Percentiles rank a stretch among this genome's conserved stretches.
phyloP scores from a whole-genome alignment of 2,888 invertebrate genomes.

The Aproaerema taeniolella region DNA sequence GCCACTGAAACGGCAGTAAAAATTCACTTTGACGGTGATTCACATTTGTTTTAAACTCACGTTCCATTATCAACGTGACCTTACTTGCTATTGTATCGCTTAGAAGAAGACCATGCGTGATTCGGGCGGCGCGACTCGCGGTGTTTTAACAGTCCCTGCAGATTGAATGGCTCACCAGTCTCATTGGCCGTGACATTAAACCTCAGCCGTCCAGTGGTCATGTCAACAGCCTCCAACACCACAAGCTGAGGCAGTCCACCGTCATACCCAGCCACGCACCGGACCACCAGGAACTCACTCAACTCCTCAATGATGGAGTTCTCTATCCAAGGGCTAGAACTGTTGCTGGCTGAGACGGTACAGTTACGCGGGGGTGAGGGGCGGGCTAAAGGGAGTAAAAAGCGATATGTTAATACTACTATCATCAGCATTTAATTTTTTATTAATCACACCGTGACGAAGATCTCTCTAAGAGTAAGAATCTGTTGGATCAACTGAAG shows the following conservation, averaged over 20 bases:
- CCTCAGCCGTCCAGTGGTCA: conserved; percentile 80
- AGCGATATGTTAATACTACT: too few species aligned
- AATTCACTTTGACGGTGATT: too few species aligned
- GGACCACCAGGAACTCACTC: conserved; percentile 80
- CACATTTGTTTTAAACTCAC: too few species aligned
- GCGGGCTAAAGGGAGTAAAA: conserved; percentile 80
- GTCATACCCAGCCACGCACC: conserved; percentile 92
- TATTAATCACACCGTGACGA: too few species aligned
- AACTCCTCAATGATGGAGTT: conserved; percentile 50
- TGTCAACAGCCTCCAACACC: conserved; percentile 88
- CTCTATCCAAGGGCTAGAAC: conserved; percentile 72
- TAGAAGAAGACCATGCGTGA: too few species aligned
- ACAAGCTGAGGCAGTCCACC: conserved; percentile 92
- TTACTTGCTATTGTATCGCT: too few species aligned
- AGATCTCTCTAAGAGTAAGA: too few species aligned
- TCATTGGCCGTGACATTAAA: conserved; percentile 84
- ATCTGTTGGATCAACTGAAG: too few species aligned
- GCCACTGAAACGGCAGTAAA: too few species aligned
- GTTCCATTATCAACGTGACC: too few species aligned
- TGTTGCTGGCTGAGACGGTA: conserved; percentile 82
- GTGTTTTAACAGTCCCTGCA: too few species aligned
- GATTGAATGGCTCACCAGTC: conserved; percentile 63
- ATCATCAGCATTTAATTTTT: not conserved
- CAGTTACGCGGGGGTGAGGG: conserved; percentile 91
- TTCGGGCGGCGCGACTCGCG: too few species aligned